A percentile compares a stretch with the other conserved stretches of the same genome.
Evolutionary conservation across 2,797 vertebrate genomes (phyloP).

Genomic region (Brachyalestes nurse): DNA sequence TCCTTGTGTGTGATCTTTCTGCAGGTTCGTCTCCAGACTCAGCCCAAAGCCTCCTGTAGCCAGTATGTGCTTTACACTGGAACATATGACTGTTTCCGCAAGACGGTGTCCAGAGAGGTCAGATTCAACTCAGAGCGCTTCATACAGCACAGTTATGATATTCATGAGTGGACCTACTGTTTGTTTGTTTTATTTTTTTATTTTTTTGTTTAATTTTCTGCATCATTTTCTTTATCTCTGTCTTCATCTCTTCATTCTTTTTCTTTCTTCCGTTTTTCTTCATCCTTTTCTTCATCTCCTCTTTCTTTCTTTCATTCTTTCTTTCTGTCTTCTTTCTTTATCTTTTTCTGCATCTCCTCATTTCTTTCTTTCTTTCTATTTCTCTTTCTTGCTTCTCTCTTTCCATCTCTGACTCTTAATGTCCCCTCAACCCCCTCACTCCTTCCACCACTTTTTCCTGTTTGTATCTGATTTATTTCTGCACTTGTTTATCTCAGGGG

Average conservation of each 20-base stretch:
- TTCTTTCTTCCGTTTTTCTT: not conserved
- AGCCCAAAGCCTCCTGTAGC: constrained; percentile 66
- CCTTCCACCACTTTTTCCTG: no score
- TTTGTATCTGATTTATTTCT: not conserved
- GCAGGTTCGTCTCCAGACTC: constrained; percentile 82
- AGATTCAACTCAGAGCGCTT: not conserved
- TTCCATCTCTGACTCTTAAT: not conserved
- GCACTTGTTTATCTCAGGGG: constrained; percentile 65
- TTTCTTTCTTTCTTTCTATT: not conserved
- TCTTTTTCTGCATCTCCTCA: not conserved
- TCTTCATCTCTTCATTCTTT: not conserved
- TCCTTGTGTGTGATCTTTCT: constrained; percentile 20
- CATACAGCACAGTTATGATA: no score
- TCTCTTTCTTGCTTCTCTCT: not conserved
- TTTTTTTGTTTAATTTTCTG: not conserved
- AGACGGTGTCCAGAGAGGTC: constrained; percentile 80
- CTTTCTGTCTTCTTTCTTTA: not conserved
- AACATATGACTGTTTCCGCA: constrained; percentile 79
- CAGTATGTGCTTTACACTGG: constrained; percentile 72
- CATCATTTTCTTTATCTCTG: not conserved
- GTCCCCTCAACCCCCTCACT: no score
- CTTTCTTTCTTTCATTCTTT: not conserved
- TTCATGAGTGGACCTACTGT: no score
- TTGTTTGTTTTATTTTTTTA: not conserved
- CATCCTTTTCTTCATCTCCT: not conserved